Conservation (phyloP, 2,888 invertebrate species). For the Chelonus formosanus region DNA sequence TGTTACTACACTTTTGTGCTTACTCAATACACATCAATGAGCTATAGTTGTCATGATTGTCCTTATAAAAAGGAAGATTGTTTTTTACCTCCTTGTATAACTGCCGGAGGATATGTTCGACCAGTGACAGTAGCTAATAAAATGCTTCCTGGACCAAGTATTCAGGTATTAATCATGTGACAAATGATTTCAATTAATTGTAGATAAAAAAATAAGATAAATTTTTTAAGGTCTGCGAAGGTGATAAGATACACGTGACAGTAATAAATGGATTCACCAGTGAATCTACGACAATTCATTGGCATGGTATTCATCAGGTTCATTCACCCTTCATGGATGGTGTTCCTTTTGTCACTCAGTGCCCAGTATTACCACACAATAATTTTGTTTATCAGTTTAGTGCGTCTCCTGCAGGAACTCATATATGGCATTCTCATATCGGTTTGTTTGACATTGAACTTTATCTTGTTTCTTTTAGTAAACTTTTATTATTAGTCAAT, state of each 20-base stretch:
- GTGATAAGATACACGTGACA: slow-evolving; percentile 64
- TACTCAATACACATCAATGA: slow-evolving; percentile 51
- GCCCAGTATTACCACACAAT: slow-evolving; percentile 61
- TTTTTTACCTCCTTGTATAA: slow-evolving; percentile 46
- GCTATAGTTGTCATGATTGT: slow-evolving; percentile 49
- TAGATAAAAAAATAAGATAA: too few relatives aligned
- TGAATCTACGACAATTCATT: slow-evolving; percentile 66
- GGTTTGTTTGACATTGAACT: slow-evolving; percentile 38
- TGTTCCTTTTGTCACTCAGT: slow-evolving; percentile 64
- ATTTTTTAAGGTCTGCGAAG: slow-evolving; percentile 64
- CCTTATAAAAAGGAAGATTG: slow-evolving; percentile 43
- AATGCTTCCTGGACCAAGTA: slow-evolving; percentile 53
- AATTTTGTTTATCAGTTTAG: slow-evolving; percentile 60
- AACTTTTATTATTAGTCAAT: too few relatives aligned
- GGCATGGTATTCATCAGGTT: slow-evolving; percentile 66
- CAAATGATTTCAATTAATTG: too few relatives aligned
- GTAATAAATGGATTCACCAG: slow-evolving; percentile 63
- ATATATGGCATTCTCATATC: slow-evolving; percentile 65
- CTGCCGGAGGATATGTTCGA: slow-evolving; percentile 50
- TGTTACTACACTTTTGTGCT: slow-evolving; percentile 50
- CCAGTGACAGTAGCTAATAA: slow-evolving; percentile 49
- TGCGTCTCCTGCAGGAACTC: slow-evolving; percentile 62
- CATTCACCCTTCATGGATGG: slow-evolving; percentile 64
- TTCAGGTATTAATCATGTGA: slow-evolving; percentile 40
- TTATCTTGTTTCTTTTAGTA: background rate